Base-by-base conservation (phyloP, 2,113 vertebrate genomes). In the Pelobates fuscus region DNA sequence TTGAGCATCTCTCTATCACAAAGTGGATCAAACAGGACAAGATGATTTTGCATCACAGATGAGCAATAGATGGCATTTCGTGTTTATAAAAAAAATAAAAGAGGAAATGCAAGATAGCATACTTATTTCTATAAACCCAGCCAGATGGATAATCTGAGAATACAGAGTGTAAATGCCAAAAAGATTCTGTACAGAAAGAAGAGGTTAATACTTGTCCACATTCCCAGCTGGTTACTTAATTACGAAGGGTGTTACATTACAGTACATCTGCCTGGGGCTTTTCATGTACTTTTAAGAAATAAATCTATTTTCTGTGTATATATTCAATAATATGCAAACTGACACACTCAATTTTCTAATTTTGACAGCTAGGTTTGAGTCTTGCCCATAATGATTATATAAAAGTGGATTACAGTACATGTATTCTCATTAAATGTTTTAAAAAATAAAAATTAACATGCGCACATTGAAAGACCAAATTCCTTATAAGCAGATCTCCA, bases 221-320 rank as follows among this genome's bases (percentile, higher is more conserved):
- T 74, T 58, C 61, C 32, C 18, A 37, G 29, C 25, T 71, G 27
- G 59, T 63, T 72, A 37, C 49, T 72, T 72, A 32, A 63, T 63
- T 72, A 59, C 63, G 11, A 30, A 37, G 72, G 63, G 72, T 75
- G 71, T 57, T 73, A n/a, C 29, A 24, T 75, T 75, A 43, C 52
- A 44, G 62, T 60, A 67, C 72, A 67, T 60, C 14, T 24, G 72
- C 72, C 72, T 75, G 14, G n/a, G 63, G 63, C 72, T 49, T 46
- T 75, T 67, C 63, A 44, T 75, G 72, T 75, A 75, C 72, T 75
- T 60, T 75, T 21, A 60, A 75, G 24, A 58, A 46, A 67, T 67
- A 75, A 59, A 26, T 67, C 32, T 59, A 57, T 74, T 74, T 65
- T 46, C 12, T 64, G 44, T 25, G 32, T 27, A 27, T 20, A 26